A percentile compares a stretch with the other conserved stretches of the same genome.
These are phyloP conservation scores for Heliconius ethilla DNA, from an alignment of 2,888 invertebrate genomes.

Conservation along the genomic window DNA sequence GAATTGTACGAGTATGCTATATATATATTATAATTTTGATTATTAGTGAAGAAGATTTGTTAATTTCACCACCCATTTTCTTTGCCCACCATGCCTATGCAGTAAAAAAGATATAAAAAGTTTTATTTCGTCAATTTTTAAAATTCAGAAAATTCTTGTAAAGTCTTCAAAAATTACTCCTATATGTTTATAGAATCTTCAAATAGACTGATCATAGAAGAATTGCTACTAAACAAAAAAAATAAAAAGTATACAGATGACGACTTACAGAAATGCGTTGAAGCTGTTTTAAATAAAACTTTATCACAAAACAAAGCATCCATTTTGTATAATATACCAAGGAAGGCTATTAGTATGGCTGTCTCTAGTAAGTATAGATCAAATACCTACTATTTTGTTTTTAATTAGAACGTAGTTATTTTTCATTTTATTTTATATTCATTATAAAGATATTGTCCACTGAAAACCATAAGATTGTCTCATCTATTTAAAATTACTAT, in stretches of 20 bases:
- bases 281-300: slow-evolving; percentile 46
- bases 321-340: slow-evolving; percentile 52
- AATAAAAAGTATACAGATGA: slow-evolving; percentile 54
- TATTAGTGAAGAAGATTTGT: too few species aligned
- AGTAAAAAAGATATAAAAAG: too few species aligned
- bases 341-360: slow-evolving; percentile 49
- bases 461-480: too few species aligned
- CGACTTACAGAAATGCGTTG: slow-evolving; percentile 50
- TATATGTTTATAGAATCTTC: not conserved
- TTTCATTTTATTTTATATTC: not conserved
- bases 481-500: too few species aligned
- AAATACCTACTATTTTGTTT: too few species aligned
- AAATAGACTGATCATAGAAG: not conserved
- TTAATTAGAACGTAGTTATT: not conserved
- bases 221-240: slow-evolving; percentile 47
- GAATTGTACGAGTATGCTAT: too few species aligned
- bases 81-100: too few species aligned
- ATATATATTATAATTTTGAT: too few species aligned
- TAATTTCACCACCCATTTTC: too few species aligned
- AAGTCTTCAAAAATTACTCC: not conserved
- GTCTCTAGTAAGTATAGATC: slow-evolving; percentile 37
- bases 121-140: too few species aligned
- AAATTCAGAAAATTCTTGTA: not conserved
- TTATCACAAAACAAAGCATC: slow-evolving; percentile 51
- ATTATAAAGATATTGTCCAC: too few species aligned